Evolutionary conservation across 2,888 invertebrate species (phyloP).

Genomic region (Stictocephala bisonia): DNA sequence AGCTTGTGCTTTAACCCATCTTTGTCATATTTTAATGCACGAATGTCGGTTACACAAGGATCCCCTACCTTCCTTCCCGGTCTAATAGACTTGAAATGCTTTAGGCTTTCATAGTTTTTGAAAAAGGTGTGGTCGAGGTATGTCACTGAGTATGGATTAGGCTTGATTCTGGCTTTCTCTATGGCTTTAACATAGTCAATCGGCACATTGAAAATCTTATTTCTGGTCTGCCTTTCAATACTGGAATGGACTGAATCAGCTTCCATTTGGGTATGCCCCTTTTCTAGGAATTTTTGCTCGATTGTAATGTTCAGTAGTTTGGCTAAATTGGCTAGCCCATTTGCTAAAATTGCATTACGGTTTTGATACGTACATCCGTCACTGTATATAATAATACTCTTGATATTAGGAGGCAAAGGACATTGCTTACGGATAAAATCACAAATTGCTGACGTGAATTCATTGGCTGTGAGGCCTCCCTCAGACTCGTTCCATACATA

Average conservation of each 20-base stretch:
- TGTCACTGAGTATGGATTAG: neutral
- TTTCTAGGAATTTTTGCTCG: conserved; percentile 59
- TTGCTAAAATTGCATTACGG: conserved; percentile 57
- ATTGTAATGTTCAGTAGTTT: conserved; percentile 52
- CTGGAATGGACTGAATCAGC: conserved; percentile 58
- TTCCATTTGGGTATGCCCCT: conserved; percentile 61
- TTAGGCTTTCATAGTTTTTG: neutral
- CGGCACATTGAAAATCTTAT: neutral
- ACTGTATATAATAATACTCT: conserved; percentile 56
- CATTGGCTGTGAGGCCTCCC: conserved; percentile 31
- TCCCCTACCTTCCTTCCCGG: conserved; percentile 15
- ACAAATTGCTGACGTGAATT: conserved; percentile 36
- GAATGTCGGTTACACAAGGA: conserved; percentile 2
- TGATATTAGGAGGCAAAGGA: conserved; percentile 9
- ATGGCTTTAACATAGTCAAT: neutral
- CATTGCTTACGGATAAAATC: conserved; percentile 42
- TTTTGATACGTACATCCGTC: conserved; percentile 60
- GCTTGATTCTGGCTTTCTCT: neutral
- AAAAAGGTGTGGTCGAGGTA: conserved; percentile 12
- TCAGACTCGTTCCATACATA: conserved; percentile 47
- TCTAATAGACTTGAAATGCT: neutral
- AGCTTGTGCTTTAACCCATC: neutral
- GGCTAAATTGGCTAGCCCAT: conserved; percentile 56
- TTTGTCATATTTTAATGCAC: neutral
- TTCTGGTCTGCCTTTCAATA: too few relatives aligned